Conservation (phyloP, 2,113 vertebrate species). For the Nipponia nippon region DNA sequence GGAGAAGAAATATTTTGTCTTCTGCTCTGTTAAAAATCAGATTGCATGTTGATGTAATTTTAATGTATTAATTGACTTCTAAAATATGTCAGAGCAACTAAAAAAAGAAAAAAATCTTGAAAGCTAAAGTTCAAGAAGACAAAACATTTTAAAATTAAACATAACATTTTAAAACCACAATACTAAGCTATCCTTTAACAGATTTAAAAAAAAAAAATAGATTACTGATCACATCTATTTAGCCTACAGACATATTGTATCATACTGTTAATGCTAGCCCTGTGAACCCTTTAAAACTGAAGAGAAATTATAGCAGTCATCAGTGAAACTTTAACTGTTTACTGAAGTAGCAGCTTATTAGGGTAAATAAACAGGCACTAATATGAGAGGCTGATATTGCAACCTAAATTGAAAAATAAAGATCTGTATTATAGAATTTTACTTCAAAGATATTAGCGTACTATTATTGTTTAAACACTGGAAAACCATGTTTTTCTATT, state of each 20-base stretch:
- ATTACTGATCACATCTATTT: background rate
- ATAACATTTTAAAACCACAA: background rate
- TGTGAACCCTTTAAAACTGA: background rate
- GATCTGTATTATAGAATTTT: background rate
- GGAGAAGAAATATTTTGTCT: background rate
- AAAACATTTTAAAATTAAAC: background rate
- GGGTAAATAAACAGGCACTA: background rate
- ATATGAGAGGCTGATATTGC: background rate
- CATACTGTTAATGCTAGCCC: background rate
- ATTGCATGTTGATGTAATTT: background rate
- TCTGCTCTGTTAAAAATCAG: background rate
- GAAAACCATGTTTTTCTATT: background rate
- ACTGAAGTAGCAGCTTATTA: background rate
- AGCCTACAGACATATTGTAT: background rate
- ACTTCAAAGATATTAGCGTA: background rate
- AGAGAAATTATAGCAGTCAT: background rate
- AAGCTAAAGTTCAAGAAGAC: background rate
- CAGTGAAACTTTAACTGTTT: background rate
- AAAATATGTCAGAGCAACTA: background rate
- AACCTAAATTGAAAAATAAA: background rate
- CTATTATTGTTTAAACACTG: background rate
- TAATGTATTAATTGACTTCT: background rate
- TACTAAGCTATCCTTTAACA: background rate
- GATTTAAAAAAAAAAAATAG: background rate
- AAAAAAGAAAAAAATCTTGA: background rate